Base-by-base conservation (phyloP, 2,888 invertebrate species). In the Euphydryas editha region DNA sequence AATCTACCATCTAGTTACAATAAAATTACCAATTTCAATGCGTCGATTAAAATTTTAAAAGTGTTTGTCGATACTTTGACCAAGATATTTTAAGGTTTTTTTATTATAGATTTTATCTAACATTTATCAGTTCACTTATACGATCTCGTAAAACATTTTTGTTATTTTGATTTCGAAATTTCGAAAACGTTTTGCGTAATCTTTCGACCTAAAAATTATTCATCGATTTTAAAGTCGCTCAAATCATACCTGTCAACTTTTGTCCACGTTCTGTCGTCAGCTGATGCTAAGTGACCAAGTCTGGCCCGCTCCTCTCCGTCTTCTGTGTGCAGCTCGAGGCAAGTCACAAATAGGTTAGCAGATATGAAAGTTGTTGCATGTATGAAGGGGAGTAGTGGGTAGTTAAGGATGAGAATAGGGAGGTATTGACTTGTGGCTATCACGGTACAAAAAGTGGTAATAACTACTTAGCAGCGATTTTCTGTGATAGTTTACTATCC, bases 21-120 rank as follows among this genome's bases (percentile, higher is more conserved):
- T 58, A 64, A 61, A 62, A 76, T 76, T 78, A 77, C 71, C n/a
- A 76, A 76, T 77, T 78, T 78, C 72, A 73, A 79, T 81, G 73
- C 59, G 58, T 46, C 46, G 24, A 62, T 67, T 63, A 63, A 49
- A 65, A 64, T 59, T 59, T 67, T 58, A 68, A 66, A 71, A 59
- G 66, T 57, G 60, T 49, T 73, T 75, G 62, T 67, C 71, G 70
- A 76, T 76, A 62, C 76, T 68, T 72, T 77, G 83, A 81, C 82
- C 83, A 75, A 79, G 66, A 72, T 82, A 69, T 79, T 76, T 68
- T 67, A 44, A 56, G 37, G 37, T 15, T 39, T 63, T 44, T 39
- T n/a, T n/a, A n/a, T n/a, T 5, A 18, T 61, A 10, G 42, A 18
- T 55, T 65, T 71, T 56, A 55, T 65, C 30, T 30, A 21, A 39